phyloP scores from a whole-genome alignment of 2,113 vertebrate genomes.

The Donacobius atricapilla region DNA sequence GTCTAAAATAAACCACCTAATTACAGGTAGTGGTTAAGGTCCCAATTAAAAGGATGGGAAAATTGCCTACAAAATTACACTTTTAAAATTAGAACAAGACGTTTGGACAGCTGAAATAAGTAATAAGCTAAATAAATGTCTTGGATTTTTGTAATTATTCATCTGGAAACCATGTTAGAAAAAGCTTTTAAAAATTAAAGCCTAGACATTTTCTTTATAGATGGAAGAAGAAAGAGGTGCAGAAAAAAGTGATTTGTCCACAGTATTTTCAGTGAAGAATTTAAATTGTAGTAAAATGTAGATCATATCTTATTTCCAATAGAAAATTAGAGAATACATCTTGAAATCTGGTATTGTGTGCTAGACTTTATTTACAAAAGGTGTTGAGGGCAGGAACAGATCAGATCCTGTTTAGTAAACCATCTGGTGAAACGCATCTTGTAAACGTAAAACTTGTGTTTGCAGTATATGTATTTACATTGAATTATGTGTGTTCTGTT shows the following conservation, averaged over 20 bases:
- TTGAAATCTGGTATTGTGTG: neutral
- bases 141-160: neutral
- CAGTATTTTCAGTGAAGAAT: neutral
- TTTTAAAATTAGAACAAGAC: neutral
- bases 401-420: neutral
- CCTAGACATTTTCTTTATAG: neutral
- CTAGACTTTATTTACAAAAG: neutral
- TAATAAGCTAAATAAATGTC: neutral
- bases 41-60: neutral
- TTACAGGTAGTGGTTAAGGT: neutral
- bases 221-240: neutral
- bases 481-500: neutral
- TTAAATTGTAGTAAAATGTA: neutral
- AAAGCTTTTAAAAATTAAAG: neutral
- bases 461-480: neutral
- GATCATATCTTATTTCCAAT: neutral
- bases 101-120: neutral
- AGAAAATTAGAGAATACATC: neutral
- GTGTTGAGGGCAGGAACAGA: neutral
- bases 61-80: neutral
- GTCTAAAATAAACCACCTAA: conserved; percentile 12
- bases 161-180: neutral
- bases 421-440: neutral
- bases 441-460: too few species aligned
- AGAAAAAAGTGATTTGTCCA: neutral